Evolutionary conservation across 2,797 vertebrate genomes (phyloP).

Genomic region (Mico argentatus): DNA sequence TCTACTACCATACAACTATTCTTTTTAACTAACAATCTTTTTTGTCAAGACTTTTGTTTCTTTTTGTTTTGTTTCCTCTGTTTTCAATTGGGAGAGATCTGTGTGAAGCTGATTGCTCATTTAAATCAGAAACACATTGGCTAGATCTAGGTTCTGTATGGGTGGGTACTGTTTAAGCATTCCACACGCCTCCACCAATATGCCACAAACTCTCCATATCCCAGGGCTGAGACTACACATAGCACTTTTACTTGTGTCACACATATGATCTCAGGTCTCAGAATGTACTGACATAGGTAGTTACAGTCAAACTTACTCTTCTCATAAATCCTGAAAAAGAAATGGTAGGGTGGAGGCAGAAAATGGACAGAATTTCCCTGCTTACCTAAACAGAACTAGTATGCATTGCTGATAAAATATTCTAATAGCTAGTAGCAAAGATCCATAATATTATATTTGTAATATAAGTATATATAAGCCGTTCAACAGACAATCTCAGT

Average conservation of each 20-base stretch:
- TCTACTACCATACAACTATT: not conserved
- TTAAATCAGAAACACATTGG: slow-evolving; percentile 15
- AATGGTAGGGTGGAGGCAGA: not conserved
- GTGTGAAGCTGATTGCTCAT: not conserved
- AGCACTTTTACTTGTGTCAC: not conserved
- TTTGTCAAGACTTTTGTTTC: not conserved
- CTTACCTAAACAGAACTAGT: slow-evolving; percentile 7
- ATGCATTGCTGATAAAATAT: slow-evolving; percentile 16
- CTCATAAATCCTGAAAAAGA: not conserved
- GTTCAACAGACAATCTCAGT: not conserved
- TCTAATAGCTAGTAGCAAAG: not conserved
- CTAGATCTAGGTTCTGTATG: not conserved
- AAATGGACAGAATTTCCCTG: not conserved
- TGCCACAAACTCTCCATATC: not conserved
- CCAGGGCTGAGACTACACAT: not conserved
- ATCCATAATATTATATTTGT: not conserved
- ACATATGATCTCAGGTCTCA: slow-evolving; percentile 3
- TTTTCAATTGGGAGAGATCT: slow-evolving; percentile 3
- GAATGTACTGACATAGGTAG: slow-evolving; percentile 13
- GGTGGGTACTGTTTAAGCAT: not conserved
- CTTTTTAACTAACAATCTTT: not conserved
- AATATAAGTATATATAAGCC: not conserved
- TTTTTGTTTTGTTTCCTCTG: not conserved
- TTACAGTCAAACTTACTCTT: not conserved
- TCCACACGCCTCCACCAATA: not conserved